Evolutionary conservation across 1,140 invertebrate species (phyloP), one percentile per base, ranked within the genome.

Genomic region (Atta texana): DNA sequence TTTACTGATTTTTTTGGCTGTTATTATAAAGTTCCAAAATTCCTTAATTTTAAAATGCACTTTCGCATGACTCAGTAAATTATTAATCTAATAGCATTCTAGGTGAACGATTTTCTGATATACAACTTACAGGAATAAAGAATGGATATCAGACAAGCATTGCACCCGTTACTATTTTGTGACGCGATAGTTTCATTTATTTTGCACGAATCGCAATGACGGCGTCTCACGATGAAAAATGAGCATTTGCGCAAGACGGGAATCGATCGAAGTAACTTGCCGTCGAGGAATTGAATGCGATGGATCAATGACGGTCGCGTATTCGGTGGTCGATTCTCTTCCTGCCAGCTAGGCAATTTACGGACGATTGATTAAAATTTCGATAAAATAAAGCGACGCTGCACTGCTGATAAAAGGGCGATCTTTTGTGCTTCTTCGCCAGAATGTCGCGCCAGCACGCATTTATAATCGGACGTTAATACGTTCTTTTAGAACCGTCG

Each of bases 281-380:
- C 57, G 64, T 49, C 49, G 66, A 80, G 80, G 44, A 89, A 81
- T 81, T 88, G 80, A 86, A 90, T 85, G 57, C 89, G 88, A 89
- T 89, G 88, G 80, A 90, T 90, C 85, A 90, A 90, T 66, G 80
- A 90, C 85, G 80, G 51, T 10, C 71, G 39, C 31, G 49, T 53
- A n/a, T 51, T n/a, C 78, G 89, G 55, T 78, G 85, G 85, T 87
- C 78, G 85, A 75, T 39, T 28, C 64, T 90, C 68, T 68, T 78
- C 34, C 34, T 49, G 39, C 59, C 55, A 53, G 16, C 71, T 68
- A 5, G 61, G 74, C 89, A 87, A 89, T 90, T 90, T 82, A 89
- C 64, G 63, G 64, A 64, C 87, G 89, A 61, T 89, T 84, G 88
- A 89, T 89, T 89, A 84, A 87, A 72, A 85, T 59, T 78, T 77